Evolutionary conservation across 2,797 vertebrate genomes (phyloP).

Genomic region (Crenuchus spilurus): DNA sequence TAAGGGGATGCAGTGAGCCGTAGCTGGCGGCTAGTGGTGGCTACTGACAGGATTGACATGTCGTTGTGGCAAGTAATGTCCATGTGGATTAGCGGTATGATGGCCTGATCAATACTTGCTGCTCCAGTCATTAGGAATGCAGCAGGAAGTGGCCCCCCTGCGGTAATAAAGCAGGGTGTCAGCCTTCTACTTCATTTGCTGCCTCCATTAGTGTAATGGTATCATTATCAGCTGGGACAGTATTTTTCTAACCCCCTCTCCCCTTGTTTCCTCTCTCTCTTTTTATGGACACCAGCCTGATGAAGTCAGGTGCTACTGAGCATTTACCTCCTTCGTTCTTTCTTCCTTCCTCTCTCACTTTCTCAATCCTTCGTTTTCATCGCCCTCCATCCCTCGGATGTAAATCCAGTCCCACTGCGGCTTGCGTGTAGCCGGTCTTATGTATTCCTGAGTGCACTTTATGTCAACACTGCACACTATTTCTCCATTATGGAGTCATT

Average conservation of each 20-base stretch:
- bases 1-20: constrained; percentile 66
- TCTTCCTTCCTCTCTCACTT: constrained; percentile 55
- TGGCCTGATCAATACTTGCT: constrained; percentile 97
- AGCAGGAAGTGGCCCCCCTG: constrained; percentile 94
- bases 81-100: constrained; percentile 97
- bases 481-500: constrained; percentile 91
- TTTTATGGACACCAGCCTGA: constrained; percentile 75
- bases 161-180: constrained; percentile 96
- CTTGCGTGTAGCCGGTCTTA: constrained; percentile 69
- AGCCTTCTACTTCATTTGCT: constrained; percentile 97
- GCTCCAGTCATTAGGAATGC: constrained; percentile 93
- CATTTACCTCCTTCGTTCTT: constrained; percentile 34
- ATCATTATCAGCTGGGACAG: constrained; percentile 94
- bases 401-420: constrained; percentile 69
- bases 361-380: constrained; percentile 58
- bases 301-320: constrained; percentile 74
- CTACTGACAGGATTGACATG: constrained; percentile 65
- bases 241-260: constrained; percentile 75
- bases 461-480: constrained; percentile 81
- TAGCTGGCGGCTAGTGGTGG: constrained; percentile 57
- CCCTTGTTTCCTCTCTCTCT: constrained; percentile 62
- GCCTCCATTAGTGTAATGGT: constrained; percentile 98
- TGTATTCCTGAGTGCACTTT: constrained; percentile 80
- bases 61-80: constrained; percentile 89
- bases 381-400: constrained; percentile 52